Base-by-base conservation (phyloP, 1,140 invertebrate species). In the Ceratitis capitata region DNA sequence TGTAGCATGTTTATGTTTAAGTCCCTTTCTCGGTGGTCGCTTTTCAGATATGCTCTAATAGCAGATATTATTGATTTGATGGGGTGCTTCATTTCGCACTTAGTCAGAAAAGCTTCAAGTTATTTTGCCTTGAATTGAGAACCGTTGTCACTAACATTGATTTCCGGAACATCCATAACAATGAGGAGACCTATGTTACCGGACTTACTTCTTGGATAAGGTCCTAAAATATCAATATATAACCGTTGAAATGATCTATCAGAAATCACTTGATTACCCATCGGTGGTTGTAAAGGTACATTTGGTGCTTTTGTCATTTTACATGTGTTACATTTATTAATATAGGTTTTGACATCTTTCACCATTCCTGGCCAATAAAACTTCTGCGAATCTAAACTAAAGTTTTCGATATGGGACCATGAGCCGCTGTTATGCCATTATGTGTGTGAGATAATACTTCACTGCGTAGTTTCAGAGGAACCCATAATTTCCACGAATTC, bases 1-100 rank as follows among this genome's bases (percentile, higher is more conserved):
- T 10, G 85, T 85, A 6, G 26, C 42, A n/a, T n/a, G 16, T 16
- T 51, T 35, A 86, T 32, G 45, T 86, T 26, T 16, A 64, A 39
- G 35, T 86, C 86, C 86, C 86, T 85, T 23, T n/a, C n/a, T n/a
- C n/a, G n/a, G n/a, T n/a, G n/a, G n/a, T 64, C 56, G 14, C 53
- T 49, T 29, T 32, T 58, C 29, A 78, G n/a, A 35, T 85, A 82
- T 53, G 85, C 45, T 42, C 85, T 32, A 10, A 85, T 85, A 29
- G 26, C 85, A 3, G 85, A 29, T 32, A 83, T 82, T 19, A 85
- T 19, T 9, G 82, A 61, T 78, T 69, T 49, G 84, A 58, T 82
- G 82, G 56, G n/a, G 64, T 49, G 16, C 42, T 61, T 29, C 85
- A 85, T 7, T 83, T 3, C 1, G 85, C 85, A 23, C n/a, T n/a